phyloP scores from a whole-genome alignment of 2,888 invertebrate species.

The Lordiphosa andalusiaca region DNA sequence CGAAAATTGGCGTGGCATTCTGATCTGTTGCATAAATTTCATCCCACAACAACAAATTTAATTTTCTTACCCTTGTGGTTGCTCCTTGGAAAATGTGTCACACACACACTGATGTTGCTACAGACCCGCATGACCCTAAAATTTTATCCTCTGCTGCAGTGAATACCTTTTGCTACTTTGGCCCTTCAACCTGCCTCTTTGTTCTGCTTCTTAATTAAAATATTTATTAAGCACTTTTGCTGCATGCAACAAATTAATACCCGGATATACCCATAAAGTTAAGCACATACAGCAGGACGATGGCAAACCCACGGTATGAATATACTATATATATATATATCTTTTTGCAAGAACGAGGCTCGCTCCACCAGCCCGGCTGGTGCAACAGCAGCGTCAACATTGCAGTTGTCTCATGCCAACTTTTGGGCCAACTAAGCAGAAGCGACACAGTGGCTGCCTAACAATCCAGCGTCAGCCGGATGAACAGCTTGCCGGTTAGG shows the following conservation, averaged over 20 bases:
- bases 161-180: conserved; percentile 10
- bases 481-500: conserved; percentile 67
- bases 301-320: conserved; percentile 6
- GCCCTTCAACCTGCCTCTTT: conserved; percentile 5
- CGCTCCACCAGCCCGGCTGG: background rate
- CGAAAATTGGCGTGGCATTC: too few relatives aligned
- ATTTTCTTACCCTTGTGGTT: conserved; percentile 7
- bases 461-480: conserved; percentile 59
- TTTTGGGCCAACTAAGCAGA: conserved; percentile 56
- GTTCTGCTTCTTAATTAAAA: conserved; percentile 55
- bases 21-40: too few relatives aligned
- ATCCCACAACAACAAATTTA: background rate
- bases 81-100: conserved; percentile 17
- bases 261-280: conserved; percentile 11
- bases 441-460: conserved; percentile 15
- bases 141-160: conserved; percentile 21
- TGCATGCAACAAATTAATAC: conserved; percentile 65
- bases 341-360: conserved; percentile 6
- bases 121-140: conserved; percentile 25
- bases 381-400: conserved; percentile 70
- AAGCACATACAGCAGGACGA: conserved; percentile 16
- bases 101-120: conserved; percentile 10
- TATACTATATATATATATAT: too few relatives aligned
- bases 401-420: conserved; percentile 65
- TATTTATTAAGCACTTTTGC: conserved; percentile 65